phyloP scores from a whole-genome alignment of 2,888 invertebrate genomes.

The Aphrophora alni region DNA sequence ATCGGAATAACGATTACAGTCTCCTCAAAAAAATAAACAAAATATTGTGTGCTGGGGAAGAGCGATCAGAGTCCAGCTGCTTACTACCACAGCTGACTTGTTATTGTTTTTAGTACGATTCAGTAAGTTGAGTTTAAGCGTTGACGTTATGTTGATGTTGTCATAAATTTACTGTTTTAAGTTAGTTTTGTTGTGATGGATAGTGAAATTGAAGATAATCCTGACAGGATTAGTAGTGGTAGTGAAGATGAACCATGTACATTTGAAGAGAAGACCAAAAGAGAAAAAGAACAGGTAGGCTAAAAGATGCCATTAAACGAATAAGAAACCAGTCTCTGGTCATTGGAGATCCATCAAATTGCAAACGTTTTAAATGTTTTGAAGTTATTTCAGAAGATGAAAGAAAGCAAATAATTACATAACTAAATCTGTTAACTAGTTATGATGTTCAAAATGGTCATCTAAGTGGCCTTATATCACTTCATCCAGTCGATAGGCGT shows the following conservation, averaged over 20 bases:
- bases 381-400: conserved; percentile 33
- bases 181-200: no score
- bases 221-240: not conserved
- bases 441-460: conserved; percentile 34
- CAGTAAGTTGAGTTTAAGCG: no score
- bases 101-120: no score
- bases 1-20: conserved; percentile 18
- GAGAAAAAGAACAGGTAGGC: conserved; percentile 23
- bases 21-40: not conserved
- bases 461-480: conserved; percentile 37
- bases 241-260: conserved; percentile 20
- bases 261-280: not conserved
- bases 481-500: conserved; percentile 24
- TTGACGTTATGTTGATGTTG: no score
- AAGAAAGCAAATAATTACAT: conserved; percentile 30
- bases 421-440: conserved; percentile 32
- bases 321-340: conserved; percentile 22
- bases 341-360: conserved; percentile 28
- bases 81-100: no score
- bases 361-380: conserved; percentile 40
- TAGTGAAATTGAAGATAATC: no score
- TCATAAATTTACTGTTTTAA: no score
- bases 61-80: no score
- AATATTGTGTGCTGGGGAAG: conserved; percentile 2
- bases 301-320: conserved; percentile 17